A percentile compares a stretch with the other conserved stretches of the same genome.
phyloP scores from a whole-genome alignment of 2,113 vertebrate genomes.

The Megaceryle maxima region DNA sequence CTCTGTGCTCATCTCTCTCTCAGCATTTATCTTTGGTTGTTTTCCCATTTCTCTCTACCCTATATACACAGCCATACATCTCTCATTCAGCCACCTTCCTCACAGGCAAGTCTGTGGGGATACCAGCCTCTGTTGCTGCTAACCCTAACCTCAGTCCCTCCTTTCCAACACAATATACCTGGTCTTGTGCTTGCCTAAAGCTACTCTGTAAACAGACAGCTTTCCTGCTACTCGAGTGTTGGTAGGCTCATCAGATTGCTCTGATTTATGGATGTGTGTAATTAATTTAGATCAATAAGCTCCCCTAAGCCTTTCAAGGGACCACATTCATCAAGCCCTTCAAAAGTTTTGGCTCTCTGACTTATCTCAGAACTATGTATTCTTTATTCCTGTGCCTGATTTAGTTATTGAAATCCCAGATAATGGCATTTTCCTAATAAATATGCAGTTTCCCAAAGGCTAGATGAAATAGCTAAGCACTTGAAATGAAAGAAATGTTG shows the following conservation, averaged over 20 bases:
- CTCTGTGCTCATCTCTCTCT: not conserved
- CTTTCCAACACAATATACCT: not conserved
- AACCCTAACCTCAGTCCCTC: not conserved
- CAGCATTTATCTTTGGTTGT: not conserved
- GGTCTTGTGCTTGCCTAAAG: not conserved
- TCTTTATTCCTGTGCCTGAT: not conserved
- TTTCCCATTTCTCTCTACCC: not conserved
- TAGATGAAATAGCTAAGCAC: not conserved
- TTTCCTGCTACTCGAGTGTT: not conserved
- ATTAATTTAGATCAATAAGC: not conserved
- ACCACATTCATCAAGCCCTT: not conserved
- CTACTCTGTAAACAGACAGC: not conserved
- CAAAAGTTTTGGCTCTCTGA: not conserved
- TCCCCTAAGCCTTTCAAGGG: not conserved
- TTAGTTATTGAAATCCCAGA: slow-evolving; percentile 15
- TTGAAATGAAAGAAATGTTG: not conserved
- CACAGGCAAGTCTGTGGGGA: not conserved
- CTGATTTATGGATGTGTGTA: not conserved
- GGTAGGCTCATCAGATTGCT: not conserved
- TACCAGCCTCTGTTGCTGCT: not conserved
- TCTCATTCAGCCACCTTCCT: not conserved
- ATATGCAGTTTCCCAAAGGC: not conserved
- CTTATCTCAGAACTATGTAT: not conserved
- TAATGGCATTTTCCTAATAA: slow-evolving; percentile 27
- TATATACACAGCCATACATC: not conserved